Evolutionary conservation across 2,797 vertebrate species (phyloP).

Genomic region (Hybognathus amarus): DNA sequence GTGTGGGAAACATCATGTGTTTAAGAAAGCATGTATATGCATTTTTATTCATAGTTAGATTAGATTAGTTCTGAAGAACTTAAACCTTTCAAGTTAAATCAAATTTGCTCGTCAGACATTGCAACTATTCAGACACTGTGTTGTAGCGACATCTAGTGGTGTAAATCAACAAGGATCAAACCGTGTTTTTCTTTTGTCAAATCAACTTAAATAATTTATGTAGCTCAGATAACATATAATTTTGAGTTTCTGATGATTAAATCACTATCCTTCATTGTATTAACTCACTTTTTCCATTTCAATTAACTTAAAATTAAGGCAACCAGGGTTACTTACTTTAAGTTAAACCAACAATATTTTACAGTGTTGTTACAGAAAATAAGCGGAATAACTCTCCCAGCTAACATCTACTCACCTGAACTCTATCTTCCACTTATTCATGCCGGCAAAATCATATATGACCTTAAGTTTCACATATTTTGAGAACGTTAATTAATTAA

Average conservation of each 20-base stretch:
- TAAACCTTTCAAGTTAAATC: not conserved
- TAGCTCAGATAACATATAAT: too few species aligned
- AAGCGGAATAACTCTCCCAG: not conserved
- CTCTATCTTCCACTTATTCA: not conserved
- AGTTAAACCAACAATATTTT: too few species aligned
- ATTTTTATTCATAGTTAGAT: not conserved
- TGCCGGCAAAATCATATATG: not conserved
- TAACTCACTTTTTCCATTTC: too few species aligned
- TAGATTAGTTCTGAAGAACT: not conserved
- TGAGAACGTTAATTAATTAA: not conserved
- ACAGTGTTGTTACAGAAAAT: not conserved
- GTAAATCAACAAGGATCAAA: not conserved
- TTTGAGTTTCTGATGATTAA: too few species aligned
- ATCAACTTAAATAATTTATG: too few species aligned
- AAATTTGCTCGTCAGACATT: not conserved
- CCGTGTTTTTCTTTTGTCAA: too few species aligned
- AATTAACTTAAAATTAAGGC: too few species aligned
- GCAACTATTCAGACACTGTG: conserved; percentile 14
- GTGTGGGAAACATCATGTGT: not conserved
- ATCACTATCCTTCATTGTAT: too few species aligned
- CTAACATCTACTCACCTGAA: not conserved
- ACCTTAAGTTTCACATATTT: not conserved
- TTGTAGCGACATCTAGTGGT: conserved; percentile 55
- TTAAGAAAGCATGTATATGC: not conserved
- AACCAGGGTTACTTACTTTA: too few species aligned